Evolutionary conservation across 1,140 invertebrate species (phyloP), one percentile per base, ranked within the genome.

Genomic region (Spodoptera litura): DNA sequence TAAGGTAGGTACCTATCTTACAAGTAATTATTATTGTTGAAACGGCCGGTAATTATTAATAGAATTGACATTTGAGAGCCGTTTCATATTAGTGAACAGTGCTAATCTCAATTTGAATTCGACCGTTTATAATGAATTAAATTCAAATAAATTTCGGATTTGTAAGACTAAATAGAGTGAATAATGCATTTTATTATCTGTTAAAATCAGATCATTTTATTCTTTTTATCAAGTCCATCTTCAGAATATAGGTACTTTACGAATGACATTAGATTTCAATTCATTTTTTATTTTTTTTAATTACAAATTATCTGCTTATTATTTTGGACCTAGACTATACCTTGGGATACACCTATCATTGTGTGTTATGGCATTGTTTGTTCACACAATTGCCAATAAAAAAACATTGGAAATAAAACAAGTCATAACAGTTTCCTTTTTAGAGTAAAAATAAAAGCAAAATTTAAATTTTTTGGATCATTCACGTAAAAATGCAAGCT

Each of bases 101-200:
- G 62, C 62, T 15, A 25, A 11, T 66, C 62, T 66, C 44, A 51
- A 66, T 66, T 66, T 11, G 20, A 66, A 66, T 25, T 66, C 15
- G 38, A 49, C 62, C n/a, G 62, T 49, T 66, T 38, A n/a, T 1
- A 64, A 64, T 15, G 13, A 31, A 44, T 44, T 44, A 44, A 44
- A 20, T 15, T 62, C 35, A 66, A 66, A 66, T 66, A 49, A 66
- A 66, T 66, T 66, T 66, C 15, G 35, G 20, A 64, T 64, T 64
- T 64, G 13, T n/a, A n/a, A 64, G n/a, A 38, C 38, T n/a, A 1
- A 13, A 62, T 62, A 38, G 61, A 64, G 38, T 20, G n/a, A 15
- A 31, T 31, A 31, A 31, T 31, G 31, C 31, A 31, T 38, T 38
- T 64, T 64, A n/a, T 64, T 38, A n/a, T 55, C 52, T 3, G 52